Evolutionary conservation across 2,797 vertebrate genomes (phyloP).

Genomic region (Simalia tracyae): DNA sequence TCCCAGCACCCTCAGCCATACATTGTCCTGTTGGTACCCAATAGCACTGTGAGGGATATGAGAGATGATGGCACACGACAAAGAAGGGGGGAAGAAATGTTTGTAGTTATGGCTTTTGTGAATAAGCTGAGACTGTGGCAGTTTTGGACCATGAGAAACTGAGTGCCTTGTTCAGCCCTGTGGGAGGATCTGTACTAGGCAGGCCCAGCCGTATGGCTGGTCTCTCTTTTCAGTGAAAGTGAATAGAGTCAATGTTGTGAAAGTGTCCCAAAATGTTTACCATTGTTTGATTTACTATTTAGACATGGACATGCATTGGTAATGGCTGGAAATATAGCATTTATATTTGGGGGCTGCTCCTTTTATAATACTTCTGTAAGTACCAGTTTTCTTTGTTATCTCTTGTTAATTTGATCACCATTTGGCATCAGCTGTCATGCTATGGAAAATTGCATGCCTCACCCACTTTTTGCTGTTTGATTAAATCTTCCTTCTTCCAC

Average conservation of each 20-base stretch:
- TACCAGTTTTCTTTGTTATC: not conserved
- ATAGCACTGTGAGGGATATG: not conserved
- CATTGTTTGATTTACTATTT: constrained; percentile 19
- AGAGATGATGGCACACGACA: not conserved
- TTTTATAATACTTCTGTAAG: not conserved
- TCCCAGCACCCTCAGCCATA: not conserved
- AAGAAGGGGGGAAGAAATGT: too few relatives aligned
- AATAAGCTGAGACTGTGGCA: not conserved
- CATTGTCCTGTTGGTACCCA: not conserved
- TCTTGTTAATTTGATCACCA: constrained; percentile 1
- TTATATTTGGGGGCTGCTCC: constrained; percentile 52
- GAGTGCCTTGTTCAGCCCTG: not conserved
- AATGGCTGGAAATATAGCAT: constrained; percentile 37
- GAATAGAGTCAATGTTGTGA: not conserved
- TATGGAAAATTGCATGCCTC: not conserved
- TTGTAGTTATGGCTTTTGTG: not conserved
- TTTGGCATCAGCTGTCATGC: not conserved
- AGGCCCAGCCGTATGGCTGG: not conserved
- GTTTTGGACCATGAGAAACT: not conserved
- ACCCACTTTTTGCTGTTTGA: not conserved
- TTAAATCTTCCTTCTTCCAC: not conserved
- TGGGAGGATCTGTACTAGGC: not conserved
- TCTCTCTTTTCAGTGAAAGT: not conserved
- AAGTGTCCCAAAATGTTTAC: not conserved
- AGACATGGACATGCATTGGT: constrained; percentile 34